phyloP scores from a whole-genome alignment of 2,113 vertebrate genomes.

The Brachyhypopomus gauderio region DNA sequence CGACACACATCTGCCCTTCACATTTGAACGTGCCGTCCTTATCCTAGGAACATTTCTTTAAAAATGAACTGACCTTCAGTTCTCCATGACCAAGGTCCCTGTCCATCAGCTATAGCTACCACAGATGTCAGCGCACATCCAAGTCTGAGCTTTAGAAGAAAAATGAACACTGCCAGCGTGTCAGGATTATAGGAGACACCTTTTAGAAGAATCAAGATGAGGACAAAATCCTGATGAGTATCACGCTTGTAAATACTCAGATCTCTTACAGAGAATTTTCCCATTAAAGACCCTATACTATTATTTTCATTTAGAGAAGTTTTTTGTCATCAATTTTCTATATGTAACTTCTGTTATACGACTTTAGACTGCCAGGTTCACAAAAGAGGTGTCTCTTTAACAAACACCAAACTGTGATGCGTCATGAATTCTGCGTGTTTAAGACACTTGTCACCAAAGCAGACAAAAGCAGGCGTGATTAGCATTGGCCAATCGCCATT shows the following conservation, averaged over 20 bases:
- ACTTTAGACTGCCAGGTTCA: conserved; percentile 50
- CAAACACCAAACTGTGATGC: conserved; percentile 75
- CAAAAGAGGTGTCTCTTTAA: conserved; percentile 73
- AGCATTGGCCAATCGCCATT: conserved; percentile 75
- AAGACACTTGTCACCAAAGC: conserved; percentile 63
- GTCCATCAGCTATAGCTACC: conserved; percentile 16
- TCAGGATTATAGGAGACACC: neutral
- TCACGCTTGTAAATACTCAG: no score
- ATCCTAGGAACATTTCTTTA: conserved; percentile 44
- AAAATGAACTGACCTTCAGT: conserved; percentile 59
- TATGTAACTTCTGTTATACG: neutral
- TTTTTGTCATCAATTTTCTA: no score
- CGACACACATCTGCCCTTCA: conserved; percentile 58
- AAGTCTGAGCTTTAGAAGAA: neutral
- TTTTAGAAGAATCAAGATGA: neutral
- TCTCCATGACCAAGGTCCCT: conserved; percentile 36
- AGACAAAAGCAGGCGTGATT: conserved; percentile 74
- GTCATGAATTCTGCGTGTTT: conserved; percentile 76
- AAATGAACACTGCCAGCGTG: neutral
- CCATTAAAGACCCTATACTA: no score
- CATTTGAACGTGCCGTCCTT: conserved; percentile 61
- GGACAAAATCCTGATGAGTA: neutral
- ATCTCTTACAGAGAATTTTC: no score
- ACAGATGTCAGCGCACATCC: conserved; percentile 10
- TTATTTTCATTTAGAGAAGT: no score